Base-by-base conservation (phyloP, 2,888 invertebrate species). In the Petrolisthes cinctipes region DNA sequence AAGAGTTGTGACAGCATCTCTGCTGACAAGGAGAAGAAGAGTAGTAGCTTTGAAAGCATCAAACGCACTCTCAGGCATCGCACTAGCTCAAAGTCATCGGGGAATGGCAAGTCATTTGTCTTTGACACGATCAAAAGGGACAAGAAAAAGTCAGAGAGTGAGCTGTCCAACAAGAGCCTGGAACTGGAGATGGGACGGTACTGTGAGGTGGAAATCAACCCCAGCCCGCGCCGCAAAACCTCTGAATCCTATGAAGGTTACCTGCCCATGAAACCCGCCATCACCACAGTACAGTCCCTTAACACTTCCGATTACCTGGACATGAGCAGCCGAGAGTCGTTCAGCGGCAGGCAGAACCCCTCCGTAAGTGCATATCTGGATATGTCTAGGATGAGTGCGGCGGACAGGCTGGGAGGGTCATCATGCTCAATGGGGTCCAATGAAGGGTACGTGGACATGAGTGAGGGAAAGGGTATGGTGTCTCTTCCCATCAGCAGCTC, bases 361-460 rank as follows among this genome's bases (percentile, higher is more conserved):
- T 86, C 83, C 57, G 51, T 79, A 57, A 82, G 82, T 57, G 20
- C 80, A 20, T 90, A 88, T 71, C 56, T 88, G 37, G 88, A 88
- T 56, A 88, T 90, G 86, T 79, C 84, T 14, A 68, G 75, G 68
- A 71, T 78, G 53, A 85, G 85, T 78, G 86, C 85, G n/a, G 51
- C 61, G 17, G 9, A 54, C 3, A 75, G 61, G n/a, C 53, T 54
- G 23, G 37, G 57, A 14, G 81, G 84, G n/a, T 86, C 86, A 20
- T 75, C 86, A 54, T 73, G 76, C 20, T 57, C 85, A 37, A 71
- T 82, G 23, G 83, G 73, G 14, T 75, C 85, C 20, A 71, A 86
- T 83, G 89, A 89, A 53, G 90, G 88, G 4, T 90, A 90, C 66
- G 90, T 90, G 66, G 90, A 89, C 73, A 90, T 90, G 90, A 89